Conservation (phyloP, 2,888 invertebrate species). For the Pseudococcus jackbeardsleyi region DNA sequence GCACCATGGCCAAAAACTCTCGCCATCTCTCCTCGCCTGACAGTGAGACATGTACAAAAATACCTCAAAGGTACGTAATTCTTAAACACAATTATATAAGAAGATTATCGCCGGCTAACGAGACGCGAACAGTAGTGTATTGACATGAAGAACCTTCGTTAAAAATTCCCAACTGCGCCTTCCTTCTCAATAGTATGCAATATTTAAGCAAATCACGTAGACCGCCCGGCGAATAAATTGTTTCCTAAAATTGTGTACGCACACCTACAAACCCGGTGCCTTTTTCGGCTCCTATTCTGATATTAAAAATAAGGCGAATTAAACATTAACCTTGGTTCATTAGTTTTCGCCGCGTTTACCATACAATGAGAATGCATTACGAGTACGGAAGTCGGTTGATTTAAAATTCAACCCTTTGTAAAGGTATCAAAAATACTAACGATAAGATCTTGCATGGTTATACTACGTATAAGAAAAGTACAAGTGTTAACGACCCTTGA, state of each 20-base stretch:
- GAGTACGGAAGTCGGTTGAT: neutral
- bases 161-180: neutral
- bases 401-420: conserved; percentile 35
- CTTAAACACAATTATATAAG: neutral
- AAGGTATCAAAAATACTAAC: conserved; percentile 1
- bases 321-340: conserved; percentile 16
- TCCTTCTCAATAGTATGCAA: neutral
- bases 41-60: too few species aligned
- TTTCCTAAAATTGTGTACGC: neutral
- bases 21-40: too few species aligned
- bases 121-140: neutral
- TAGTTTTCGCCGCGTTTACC: neutral
- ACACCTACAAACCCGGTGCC: neutral
- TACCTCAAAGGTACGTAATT: neutral
- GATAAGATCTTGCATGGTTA: conserved; percentile 42
- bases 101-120: neutral
- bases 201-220: neutral
- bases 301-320: conserved; percentile 27
- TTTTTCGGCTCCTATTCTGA: neutral
- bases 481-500: conserved; percentile 46
- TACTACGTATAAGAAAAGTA: neutral
- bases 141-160: neutral
- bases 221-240: neutral
- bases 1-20: too few species aligned
- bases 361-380: conserved; percentile 24